Evolutionary conservation across 2,113 vertebrate species (phyloP), one percentile per base, ranked within the genome.

Genomic region (Cryptomyrus ogoouensis): DNA sequence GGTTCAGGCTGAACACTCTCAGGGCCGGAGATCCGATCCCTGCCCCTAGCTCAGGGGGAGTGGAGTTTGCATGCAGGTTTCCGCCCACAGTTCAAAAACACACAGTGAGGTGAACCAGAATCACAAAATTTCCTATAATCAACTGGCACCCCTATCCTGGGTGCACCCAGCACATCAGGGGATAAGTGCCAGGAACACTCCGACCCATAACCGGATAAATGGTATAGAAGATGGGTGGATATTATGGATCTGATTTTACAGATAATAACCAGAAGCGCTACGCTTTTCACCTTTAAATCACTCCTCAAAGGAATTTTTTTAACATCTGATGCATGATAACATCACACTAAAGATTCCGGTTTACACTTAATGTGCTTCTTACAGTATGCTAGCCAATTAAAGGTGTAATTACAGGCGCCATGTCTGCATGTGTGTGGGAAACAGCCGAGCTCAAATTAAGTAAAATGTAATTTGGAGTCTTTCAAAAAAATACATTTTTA

Each of bases 401-500:
- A 88, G 56, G 49, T 24, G 7, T 88, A 88, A 88, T 88, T 88
- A 88, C 24, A 19, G 35, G 27, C 49, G 49, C 19, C 44, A 66
- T 66, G 47, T n/a, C 87, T 35, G 35, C 35, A 1, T 42, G 74
- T 42, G 85, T 53, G 35, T 15, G 52, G 49, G 49, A 87, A 44
- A 88, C 21, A 88, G 31, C 53, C 10, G 12, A 66, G 21, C 49
- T n/a, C 46, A 84, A 87, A 87, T 52, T 52, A 87, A 87, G 47
- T 35, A 19, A 62, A 62, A 88, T 56, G 53, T 42, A 44, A 31
- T 42, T 62, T 56, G 27, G 15, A 12, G 15, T 58, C 21, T 53
- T 53, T 58, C 52, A 39, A 88, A 88, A 88, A 35, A 88, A 42
- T 31, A 42, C 53, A 58, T 58, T 88, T 58, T 88, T 27, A 58